Evolutionary conservation across 2,888 invertebrate species (phyloP), one percentile per base, ranked within the genome.

Genomic region (Epinotia brunnichana): DNA sequence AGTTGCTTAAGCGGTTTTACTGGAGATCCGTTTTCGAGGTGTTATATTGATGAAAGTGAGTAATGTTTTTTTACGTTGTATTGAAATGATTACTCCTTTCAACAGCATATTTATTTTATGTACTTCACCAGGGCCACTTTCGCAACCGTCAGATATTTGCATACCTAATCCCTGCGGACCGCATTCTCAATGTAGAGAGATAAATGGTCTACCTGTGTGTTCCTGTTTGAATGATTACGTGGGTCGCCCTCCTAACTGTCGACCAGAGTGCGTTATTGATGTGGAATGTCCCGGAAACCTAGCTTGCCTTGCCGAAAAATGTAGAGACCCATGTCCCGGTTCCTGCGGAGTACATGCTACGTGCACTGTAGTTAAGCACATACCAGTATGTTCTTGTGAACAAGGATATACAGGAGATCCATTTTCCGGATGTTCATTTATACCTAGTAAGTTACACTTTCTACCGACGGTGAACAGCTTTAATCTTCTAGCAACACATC

Each of bases 1-100:
- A 95, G 95, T 84, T 97, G 97, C 83, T 92, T 95, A 51, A 90
- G 89, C 64, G 95, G 95, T 70, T 96, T 94, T 80, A 94, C 95
- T 48, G 97, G 97, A 67, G 96, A 97, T 94, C 97, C 97, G 21
- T 96, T 97, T 82, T 94, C 94, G 79, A 95, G 95, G 87, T 97
- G 97, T 88, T 88, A 91, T 79, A 83, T 90, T 82, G 94, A 94
- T 84, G 93, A 94, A 89, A 94, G 95, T 95, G 95, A 95, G 95
- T 93, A 48, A 48, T 21, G 11, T 82, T 77, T 66, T 35, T 70
- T 74, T 75, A 78, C 77, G 59, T 74, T 76, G n/a, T 62, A 69
- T 48, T 68, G 41, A 57, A 54, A 60, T 59, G 61, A 72, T 15
- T 21, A 54, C 57, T 56, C n/a, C 21, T 61, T 17, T 48, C 17